phyloP scores from a whole-genome alignment of 2,888 invertebrate species.

The Diachrysia chrysitis region DNA sequence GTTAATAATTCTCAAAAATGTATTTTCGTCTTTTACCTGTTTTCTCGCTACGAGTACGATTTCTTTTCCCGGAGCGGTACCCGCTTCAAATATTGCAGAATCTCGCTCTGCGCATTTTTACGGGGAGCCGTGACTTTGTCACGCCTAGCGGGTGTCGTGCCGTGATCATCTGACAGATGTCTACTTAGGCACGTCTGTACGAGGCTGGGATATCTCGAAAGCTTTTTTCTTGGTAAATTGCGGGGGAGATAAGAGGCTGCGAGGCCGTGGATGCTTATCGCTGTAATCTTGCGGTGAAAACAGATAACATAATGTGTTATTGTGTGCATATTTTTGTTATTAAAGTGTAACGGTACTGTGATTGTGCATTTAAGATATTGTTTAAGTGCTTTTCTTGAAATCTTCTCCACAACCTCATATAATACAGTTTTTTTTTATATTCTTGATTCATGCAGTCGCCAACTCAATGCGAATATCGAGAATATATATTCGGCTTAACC shows the following conservation, averaged over 20 bases:
- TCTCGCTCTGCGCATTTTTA: slow-evolving; percentile 45
- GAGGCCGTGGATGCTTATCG: slow-evolving; percentile 38
- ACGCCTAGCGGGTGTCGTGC: slow-evolving; percentile 45
- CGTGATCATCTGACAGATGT: slow-evolving; percentile 65
- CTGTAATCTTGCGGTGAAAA: slow-evolving; percentile 29
- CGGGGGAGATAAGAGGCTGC: slow-evolving; percentile 48
- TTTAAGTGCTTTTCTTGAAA: neutral
- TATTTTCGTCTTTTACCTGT: neutral
- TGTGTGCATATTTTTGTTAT: slow-evolving; percentile 8
- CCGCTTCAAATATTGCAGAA: slow-evolving; percentile 48
- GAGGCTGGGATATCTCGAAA: slow-evolving; percentile 50
- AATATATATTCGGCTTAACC: no score
- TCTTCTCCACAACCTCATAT: no score
- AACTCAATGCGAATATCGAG: no score
- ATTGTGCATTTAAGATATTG: neutral
- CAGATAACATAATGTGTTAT: slow-evolving; percentile 21
- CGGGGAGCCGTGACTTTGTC: slow-evolving; percentile 54
- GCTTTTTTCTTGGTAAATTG: slow-evolving; percentile 55
- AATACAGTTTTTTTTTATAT: no score
- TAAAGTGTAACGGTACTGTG: neutral
- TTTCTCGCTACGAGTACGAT: slow-evolving; percentile 19
- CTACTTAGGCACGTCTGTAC: slow-evolving; percentile 67
- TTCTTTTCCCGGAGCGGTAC: slow-evolving; percentile 19
- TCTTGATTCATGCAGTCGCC: no score
- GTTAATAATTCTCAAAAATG: neutral